Conservation (phyloP, 2,113 vertebrate genomes). For the Xiphias gladius region DNA sequence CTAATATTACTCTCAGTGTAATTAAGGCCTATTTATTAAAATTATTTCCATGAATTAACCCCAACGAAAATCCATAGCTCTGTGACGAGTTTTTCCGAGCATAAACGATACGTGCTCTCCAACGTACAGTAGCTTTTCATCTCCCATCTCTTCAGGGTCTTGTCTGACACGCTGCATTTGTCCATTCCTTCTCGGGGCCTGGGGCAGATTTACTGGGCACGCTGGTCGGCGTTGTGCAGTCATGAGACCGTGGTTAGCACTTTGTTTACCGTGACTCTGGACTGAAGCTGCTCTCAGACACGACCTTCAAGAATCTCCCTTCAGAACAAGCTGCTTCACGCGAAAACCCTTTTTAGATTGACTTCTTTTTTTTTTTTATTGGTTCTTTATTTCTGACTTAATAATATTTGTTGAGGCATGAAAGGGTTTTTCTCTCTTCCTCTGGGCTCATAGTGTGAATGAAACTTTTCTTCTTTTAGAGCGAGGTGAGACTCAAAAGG, state of each 20-base stretch:
- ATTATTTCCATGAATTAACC: not conserved
- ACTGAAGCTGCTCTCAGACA: conserved; percentile 23
- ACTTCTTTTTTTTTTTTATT: not conserved
- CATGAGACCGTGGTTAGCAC: conserved; percentile 54
- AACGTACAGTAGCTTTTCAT: conserved; percentile 18
- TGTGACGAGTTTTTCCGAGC: not conserved
- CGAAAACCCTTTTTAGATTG: not conserved
- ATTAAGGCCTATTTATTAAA: not conserved
- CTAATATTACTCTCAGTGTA: not conserved
- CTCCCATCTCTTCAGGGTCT: not conserved
- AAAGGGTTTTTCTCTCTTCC: not conserved
- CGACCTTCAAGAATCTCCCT: not conserved
- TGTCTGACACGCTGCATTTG: not conserved
- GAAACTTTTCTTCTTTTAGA: not conserved
- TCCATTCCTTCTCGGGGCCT: conserved; percentile 25
- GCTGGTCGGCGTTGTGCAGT: conserved; percentile 28
- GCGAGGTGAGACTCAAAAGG: not conserved
- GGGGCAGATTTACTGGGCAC: conserved; percentile 35
- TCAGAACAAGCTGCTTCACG: not conserved
- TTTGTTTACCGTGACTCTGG: conserved; percentile 36
- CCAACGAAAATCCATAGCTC: not conserved
- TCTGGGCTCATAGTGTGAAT: not conserved
- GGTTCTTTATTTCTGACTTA: not conserved
- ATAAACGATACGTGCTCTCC: not conserved
- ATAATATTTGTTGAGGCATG: no score